Percentiles rank a stretch among this genome's conserved stretches.
These are phyloP conservation scores for Buathra laborator DNA, from an alignment of 2,888 invertebrate genomes.

Conservation along the genomic window DNA sequence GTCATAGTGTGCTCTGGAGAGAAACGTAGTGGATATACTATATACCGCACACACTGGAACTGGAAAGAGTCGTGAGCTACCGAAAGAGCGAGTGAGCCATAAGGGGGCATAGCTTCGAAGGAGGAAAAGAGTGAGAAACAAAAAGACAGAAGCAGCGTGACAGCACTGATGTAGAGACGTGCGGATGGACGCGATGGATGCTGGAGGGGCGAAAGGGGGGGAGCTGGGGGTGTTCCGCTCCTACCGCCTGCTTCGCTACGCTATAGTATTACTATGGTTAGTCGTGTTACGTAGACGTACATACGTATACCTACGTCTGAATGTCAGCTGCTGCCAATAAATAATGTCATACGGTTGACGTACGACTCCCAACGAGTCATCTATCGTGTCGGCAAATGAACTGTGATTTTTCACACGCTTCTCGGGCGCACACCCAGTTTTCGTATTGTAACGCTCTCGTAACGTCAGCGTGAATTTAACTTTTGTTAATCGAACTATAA, in stretches of 20 bases:
- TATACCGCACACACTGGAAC: conserved; percentile 40
- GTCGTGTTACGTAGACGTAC: conserved; percentile 46
- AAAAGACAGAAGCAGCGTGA: conserved; percentile 32
- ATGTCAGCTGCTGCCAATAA: conserved; percentile 84
- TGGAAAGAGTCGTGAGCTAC: conserved; percentile 64
- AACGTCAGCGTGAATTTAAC: background rate
- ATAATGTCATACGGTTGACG: conserved; percentile 81
- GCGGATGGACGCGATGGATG: conserved; percentile 76
- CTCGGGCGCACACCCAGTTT: conserved; percentile 36
- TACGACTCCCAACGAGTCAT: conserved; percentile 80
- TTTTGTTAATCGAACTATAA: background rate
- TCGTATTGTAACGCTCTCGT: conserved; percentile 4
- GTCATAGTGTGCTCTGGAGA: conserved; percentile 42
- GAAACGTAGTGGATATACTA: conserved; percentile 22
- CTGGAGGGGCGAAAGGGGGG: conserved; percentile 70
- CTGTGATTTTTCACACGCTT: conserved; percentile 80
- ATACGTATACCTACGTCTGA: conserved; percentile 72
- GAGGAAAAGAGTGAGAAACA: conserved; percentile 56
- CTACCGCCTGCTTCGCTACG: conserved; percentile 39
- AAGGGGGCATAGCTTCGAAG: conserved; percentile 60
- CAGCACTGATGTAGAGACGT: conserved; percentile 68
- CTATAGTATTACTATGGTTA: conserved; percentile 57
- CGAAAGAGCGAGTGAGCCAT: conserved; percentile 68
- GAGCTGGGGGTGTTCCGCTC: conserved; percentile 53
- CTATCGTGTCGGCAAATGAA: conserved; percentile 80